Conservation (phyloP, 2,888 invertebrate genomes). For the Melieria picta region DNA sequence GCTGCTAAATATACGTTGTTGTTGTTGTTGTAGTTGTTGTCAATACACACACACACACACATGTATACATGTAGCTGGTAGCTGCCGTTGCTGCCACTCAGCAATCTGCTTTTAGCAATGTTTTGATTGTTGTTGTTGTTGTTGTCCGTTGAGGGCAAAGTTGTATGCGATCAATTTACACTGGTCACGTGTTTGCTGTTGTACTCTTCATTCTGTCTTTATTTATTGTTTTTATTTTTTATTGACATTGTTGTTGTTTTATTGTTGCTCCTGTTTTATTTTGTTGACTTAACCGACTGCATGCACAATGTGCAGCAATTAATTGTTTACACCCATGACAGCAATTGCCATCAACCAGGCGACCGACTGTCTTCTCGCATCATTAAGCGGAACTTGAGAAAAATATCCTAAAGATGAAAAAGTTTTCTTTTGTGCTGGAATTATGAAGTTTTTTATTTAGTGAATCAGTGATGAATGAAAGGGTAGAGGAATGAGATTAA, state of each 20-base stretch:
- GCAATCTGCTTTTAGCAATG: conserved; percentile 24
- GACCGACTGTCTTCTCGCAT: no score
- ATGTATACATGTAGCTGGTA: no score
- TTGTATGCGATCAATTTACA: conserved; percentile 38
- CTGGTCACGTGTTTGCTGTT: conserved; percentile 37
- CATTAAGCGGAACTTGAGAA: no score
- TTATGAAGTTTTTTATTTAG: no score
- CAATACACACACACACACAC: conserved; percentile 1
- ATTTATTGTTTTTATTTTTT: conserved; percentile 6
- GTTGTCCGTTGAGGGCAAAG: neutral
- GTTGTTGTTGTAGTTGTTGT: conserved; percentile 1
- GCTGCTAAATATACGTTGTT: neutral
- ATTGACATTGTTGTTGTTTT: conserved; percentile 5
- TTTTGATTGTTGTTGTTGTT: conserved; percentile 3
- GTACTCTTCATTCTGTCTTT: conserved; percentile 6
- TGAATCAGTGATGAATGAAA: no score
- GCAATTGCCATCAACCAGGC: no score
- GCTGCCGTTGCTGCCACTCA: conserved; percentile 17
- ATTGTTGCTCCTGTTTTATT: conserved; percentile 3
- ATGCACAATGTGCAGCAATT: no score
- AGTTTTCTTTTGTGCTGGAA: no score
- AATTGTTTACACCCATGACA: no score
- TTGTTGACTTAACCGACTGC: neutral
- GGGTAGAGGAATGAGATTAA: no score
- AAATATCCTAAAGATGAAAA: no score